These are phyloP conservation scores for Tragulus kanchil DNA, from an alignment of 2,113 vertebrate genomes.

Conservation along the genomic window DNA sequence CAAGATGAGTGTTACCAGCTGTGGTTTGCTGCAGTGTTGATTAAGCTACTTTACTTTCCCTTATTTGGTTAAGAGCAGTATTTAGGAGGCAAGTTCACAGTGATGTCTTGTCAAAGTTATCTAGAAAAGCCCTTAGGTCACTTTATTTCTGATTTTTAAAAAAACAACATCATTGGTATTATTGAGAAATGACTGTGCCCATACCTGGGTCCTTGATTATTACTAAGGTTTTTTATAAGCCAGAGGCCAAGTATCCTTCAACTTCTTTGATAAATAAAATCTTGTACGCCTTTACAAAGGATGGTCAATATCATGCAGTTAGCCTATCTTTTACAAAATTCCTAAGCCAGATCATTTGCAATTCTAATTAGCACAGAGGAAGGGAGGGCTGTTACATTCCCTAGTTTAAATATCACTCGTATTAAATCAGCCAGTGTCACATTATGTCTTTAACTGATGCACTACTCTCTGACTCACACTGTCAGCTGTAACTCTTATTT, in stretches of 20 bases:
- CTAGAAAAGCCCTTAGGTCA: neutral
- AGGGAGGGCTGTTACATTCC: neutral
- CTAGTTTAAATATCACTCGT: conserved; percentile 36
- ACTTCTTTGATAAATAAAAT: neutral
- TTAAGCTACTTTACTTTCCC: neutral
- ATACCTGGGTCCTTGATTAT: neutral
- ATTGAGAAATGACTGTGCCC: neutral
- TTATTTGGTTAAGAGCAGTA: neutral
- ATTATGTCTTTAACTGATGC: conserved; percentile 8
- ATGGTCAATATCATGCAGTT: neutral
- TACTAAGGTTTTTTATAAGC: neutral
- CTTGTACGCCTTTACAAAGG: neutral
- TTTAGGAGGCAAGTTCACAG: neutral
- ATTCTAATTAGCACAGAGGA: conserved; percentile 30
- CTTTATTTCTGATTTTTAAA: neutral
- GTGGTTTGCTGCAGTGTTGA: neutral
- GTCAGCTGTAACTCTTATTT: neutral
- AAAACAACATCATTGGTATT: neutral
- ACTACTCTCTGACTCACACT: conserved; percentile 35
- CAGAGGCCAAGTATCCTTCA: neutral
- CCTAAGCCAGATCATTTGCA: neutral
- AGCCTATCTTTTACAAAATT: neutral
- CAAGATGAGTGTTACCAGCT: too few relatives aligned
- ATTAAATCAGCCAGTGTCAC: conserved; percentile 7
- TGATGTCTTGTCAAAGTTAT: neutral